These are phyloP conservation scores for Cephonodes hylas DNA, from an alignment of 2,888 invertebrate species.

Conservation along the genomic window DNA sequence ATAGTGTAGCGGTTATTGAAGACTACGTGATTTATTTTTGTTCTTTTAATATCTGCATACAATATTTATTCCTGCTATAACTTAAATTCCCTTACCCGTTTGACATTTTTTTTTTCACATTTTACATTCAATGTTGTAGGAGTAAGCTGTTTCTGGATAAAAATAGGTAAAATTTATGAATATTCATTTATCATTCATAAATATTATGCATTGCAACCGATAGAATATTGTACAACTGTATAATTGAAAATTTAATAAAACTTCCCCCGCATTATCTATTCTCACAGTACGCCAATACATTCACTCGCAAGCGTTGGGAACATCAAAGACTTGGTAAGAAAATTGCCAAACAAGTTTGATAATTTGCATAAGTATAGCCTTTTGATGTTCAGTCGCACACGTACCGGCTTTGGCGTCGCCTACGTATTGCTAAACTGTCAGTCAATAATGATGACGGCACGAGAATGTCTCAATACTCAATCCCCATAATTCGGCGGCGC, in stretches of 20 bases:
- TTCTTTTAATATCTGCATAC: too few species aligned
- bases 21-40: too few species aligned
- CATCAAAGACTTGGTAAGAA: not conserved
- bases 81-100: too few species aligned
- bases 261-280: not conserved
- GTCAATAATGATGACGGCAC: conserved; percentile 17
- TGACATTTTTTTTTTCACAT: too few species aligned
- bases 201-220: too few species aligned
- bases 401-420: not conserved
- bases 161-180: too few species aligned
- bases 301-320: not conserved
- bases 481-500: conserved; percentile 19
- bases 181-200: too few species aligned
- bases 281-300: not conserved
- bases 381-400: conserved; percentile 3
- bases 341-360: not conserved
- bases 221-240: not conserved
- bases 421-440: conserved; percentile 22
- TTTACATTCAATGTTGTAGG: too few species aligned
- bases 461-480: conserved; percentile 15
- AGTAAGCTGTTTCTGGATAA: too few species aligned
- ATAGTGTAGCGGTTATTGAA: too few species aligned
- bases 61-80: too few species aligned
- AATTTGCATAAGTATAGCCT: conserved; percentile 7
- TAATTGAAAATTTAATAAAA: not conserved